Percentiles rank a stretch among this genome's conserved stretches.
Evolutionary conservation across 2,888 invertebrate species (phyloP).

Genomic region (Drosophila borealis): DNA sequence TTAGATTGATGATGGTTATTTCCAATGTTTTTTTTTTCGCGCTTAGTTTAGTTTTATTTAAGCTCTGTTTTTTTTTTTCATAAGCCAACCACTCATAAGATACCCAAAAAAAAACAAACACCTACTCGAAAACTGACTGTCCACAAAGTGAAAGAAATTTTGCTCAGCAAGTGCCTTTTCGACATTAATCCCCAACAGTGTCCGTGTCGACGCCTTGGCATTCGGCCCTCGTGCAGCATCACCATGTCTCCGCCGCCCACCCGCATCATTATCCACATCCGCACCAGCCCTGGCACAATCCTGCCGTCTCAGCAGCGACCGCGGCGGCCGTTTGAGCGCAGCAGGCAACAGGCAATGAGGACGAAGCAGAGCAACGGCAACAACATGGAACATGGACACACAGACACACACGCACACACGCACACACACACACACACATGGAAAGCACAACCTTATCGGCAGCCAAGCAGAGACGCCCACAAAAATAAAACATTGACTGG

Average conservation of each 20-base stretch:
- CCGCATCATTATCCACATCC: slow-evolving; percentile 84
- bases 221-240: slow-evolving; percentile 85
- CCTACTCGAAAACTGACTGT: slow-evolving; percentile 10
- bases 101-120: slow-evolving; percentile 14
- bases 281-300: slow-evolving; percentile 85
- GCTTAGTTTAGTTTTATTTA: background rate
- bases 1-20: background rate
- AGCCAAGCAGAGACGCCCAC: slow-evolving; percentile 43
- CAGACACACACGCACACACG: slow-evolving; percentile 18
- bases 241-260: slow-evolving; percentile 74
- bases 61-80: slow-evolving; percentile 2
- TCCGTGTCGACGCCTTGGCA: slow-evolving; percentile 84
- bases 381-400: slow-evolving; percentile 16
- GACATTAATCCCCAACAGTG: slow-evolving; percentile 85
- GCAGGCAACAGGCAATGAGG: background rate
- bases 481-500: slow-evolving; percentile 17
- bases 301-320: slow-evolving; percentile 83
- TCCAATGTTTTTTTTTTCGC: too few species aligned
- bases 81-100: slow-evolving; percentile 11
- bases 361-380: slow-evolving; percentile 10
- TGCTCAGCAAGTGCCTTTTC: slow-evolving; percentile 85
- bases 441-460: slow-evolving; percentile 23
- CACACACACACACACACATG: slow-evolving; percentile 5
- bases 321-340: slow-evolving; percentile 81
- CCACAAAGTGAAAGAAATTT: slow-evolving; percentile 67